Evolutionary conservation across 2,888 invertebrate genomes (phyloP), one percentile per base, ranked within the genome.

Genomic region (Sthenelais limicola): DNA sequence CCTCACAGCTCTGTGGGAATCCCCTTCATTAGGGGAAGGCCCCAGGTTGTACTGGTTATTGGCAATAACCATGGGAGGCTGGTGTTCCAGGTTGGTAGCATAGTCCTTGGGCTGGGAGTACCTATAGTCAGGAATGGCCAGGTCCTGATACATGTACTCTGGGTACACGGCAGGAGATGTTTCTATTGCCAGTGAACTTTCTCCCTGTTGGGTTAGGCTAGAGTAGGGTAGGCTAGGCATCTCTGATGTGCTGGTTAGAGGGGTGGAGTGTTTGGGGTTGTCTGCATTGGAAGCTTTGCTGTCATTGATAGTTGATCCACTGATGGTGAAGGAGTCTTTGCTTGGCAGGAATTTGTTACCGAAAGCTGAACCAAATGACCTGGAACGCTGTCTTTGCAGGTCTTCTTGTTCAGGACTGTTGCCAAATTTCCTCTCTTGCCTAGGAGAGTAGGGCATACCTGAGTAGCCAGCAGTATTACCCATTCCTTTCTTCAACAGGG

Each of bases 151-250:
- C 43, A 12, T 9, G 18, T 62, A 62, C 38, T 62, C 62, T 4
- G 62, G 62, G 26, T 62, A 62, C 38, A 35, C 43, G 1, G 62
- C 38, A n/a, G n/a, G n/a, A n/a, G n/a, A n/a, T 15, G 38, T 62
- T 2, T 38, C 62, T 9, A 62, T 43, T 1, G 62, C 62, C 43
- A 62, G 28, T 9, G 62, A n/a, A 21, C 62, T 62, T 26, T 62
- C 62, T 7, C 62, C 62, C 38, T 35, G 62, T 15, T 62, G 62
- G 3, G 62, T 62, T n/a, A 62, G 38, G 38, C 62, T 62, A 9
- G 62, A 62, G 38, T 38, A 62, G 38, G 62, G 62, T 12, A 62
- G 62, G 38, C 62, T 62, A 2, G 62, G 62, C 62, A 62, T 62
- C 28, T 62, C 62, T 18, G 62, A 62, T 1, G 38, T 38, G 24